These are phyloP conservation scores for Pygoscelis antarcticus DNA, from an alignment of 2,113 vertebrate species.

Conservation along the genomic window DNA sequence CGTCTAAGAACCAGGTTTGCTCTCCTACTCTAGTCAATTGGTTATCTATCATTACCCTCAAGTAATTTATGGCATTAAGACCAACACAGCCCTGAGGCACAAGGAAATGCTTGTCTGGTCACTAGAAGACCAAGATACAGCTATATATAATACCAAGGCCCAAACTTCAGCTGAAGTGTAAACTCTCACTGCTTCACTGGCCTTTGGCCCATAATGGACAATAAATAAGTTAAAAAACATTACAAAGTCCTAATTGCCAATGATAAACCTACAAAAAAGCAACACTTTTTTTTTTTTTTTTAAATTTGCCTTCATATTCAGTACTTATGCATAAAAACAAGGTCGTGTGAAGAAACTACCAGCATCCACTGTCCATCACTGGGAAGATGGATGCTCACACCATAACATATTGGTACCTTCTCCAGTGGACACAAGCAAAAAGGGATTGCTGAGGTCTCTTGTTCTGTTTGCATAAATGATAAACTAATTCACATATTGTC, in stretches of 20 bases:
- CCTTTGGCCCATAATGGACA: not conserved
- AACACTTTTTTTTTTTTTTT: not conserved
- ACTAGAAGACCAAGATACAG: not conserved
- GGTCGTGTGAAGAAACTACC: not conserved
- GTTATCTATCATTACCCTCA: constrained; percentile 7
- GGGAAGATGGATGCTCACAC: not conserved
- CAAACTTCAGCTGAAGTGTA: not conserved
- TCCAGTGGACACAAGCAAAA: not conserved
- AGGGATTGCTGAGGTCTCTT: not conserved
- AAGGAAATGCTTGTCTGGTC: not conserved
- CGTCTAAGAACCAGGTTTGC: not conserved
- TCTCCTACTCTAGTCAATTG: not conserved
- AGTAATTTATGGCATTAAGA: constrained; percentile 21
- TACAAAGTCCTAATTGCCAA: not conserved
- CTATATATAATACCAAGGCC: not conserved
- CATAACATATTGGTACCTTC: not conserved
- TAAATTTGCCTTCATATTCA: not conserved
- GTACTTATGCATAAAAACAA: not conserved
- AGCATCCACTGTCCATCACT: not conserved
- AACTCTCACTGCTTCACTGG: not conserved
- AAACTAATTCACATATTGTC: not conserved
- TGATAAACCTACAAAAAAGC: not conserved
- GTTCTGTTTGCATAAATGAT: not conserved
- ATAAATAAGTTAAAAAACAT: not conserved
- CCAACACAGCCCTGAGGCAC: not conserved